Evolutionary conservation across 1,140 invertebrate species (phyloP), one percentile per base, ranked within the genome.

Genomic region (Neocloeon triangulifer): DNA sequence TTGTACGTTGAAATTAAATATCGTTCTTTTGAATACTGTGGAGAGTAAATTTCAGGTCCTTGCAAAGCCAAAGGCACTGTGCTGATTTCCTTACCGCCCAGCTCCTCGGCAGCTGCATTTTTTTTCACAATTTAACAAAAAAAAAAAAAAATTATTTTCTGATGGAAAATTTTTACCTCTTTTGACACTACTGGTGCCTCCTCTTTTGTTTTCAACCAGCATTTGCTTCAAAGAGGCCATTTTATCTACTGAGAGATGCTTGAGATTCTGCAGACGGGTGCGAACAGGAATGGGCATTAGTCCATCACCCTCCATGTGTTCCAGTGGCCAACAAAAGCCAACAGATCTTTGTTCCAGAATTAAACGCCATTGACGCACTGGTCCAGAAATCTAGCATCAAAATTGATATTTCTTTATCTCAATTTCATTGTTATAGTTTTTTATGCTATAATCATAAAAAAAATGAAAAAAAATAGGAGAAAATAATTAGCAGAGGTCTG

Each of bases 211-310:
- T 43, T 68, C 64, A 6, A 60, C 59, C n/a, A 76, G 44, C 23
- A 71, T 64, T 46, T 69, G 66, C 42, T 61, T 66, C 2, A 74
- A 50, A 30, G 58, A 62, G 19, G 60, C 58, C 22, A 74, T 47
- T 44, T 72, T 73, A 38, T 72, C 69, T 1, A 67, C 62, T 4
- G 69, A 69, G 22, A 72, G 45, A 40, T 69, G 66, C 41, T 69
- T 70, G 1, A 73, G 50, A 34, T 62, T 66, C 39, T 63, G 58
- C 2, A 73, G 47, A 28, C 66, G 52, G 13, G 68, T 66, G 29
- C 64, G 53, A 18, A 15, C 6, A 25, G 2, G 25, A 36, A 20
- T 36, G 30, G 2, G 12, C 10, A 31, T 23, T 17, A 23, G 31
- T 7, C 15, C 19, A 21, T 22, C 28, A 21, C 17, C 15, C 16